These are phyloP conservation scores for Luscinia megarhynchos DNA, from an alignment of 2,797 vertebrate genomes.

Conservation along the genomic window DNA sequence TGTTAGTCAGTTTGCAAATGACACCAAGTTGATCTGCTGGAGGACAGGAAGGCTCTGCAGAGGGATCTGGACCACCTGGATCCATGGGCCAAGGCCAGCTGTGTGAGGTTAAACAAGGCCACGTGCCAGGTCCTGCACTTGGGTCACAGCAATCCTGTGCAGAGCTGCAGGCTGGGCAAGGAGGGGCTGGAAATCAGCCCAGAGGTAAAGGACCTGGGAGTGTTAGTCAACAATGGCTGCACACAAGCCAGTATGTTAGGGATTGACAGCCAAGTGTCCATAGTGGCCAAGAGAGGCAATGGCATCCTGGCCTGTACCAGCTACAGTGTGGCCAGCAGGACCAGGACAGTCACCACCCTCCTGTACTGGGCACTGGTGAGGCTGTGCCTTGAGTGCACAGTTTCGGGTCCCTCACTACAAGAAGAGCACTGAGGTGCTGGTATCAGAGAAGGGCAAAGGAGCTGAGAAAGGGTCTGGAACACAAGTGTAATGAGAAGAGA, in stretches of 20 bases:
- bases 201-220: background rate
- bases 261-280: background rate
- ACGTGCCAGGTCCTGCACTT: too few relatives aligned
- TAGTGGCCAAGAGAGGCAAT: background rate
- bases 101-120: too few relatives aligned
- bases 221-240: fast-evolving
- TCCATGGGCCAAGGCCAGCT: too few relatives aligned
- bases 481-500: background rate
- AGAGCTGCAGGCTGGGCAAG: too few relatives aligned
- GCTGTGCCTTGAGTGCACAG: fast-evolving
- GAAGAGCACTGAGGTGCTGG: background rate
- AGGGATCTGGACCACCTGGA: too few relatives aligned
- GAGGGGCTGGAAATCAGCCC: background rate
- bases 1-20: background rate
- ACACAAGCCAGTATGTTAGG: background rate
- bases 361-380: background rate
- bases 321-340: background rate
- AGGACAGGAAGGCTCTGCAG: too few relatives aligned
- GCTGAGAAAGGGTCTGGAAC: background rate
- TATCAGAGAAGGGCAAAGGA: background rate
- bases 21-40: too few relatives aligned
- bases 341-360: fast-evolving
- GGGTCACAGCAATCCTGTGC: too few relatives aligned
- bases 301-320: background rate
- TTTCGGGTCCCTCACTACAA: background rate